These are phyloP conservation scores for Aphidoletes aphidimyza DNA, from an alignment of 2,888 invertebrate genomes.

Conservation along the genomic window DNA sequence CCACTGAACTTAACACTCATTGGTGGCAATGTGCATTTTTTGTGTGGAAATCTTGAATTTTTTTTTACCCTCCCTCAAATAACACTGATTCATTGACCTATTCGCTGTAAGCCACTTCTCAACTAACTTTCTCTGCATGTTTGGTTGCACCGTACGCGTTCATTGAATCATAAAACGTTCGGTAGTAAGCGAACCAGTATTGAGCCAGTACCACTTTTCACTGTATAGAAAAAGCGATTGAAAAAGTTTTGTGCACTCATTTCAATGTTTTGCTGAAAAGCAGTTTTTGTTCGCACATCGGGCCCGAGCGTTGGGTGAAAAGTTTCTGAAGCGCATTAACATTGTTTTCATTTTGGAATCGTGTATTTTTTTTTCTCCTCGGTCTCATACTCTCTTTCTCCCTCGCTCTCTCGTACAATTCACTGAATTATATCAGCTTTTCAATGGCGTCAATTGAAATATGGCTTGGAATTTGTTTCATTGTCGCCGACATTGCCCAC, in stretches of 20 bases:
- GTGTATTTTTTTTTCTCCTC: background rate
- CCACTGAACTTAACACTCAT: background rate
- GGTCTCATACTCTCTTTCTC: too few relatives aligned
- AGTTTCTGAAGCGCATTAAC: conserved; percentile 7
- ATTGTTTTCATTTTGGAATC: background rate
- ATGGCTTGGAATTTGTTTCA: background rate
- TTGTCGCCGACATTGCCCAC: background rate
- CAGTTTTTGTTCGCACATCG: conserved; percentile 22
- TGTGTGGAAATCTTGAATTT: background rate
- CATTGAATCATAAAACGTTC: conserved; percentile 19
- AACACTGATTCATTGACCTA: conserved; percentile 35
- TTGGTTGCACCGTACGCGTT: background rate
- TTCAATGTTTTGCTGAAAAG: background rate
- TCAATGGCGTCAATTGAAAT: background rate
- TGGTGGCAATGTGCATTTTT: background rate
- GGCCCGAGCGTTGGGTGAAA: background rate
- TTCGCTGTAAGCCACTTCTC: conserved; percentile 15
- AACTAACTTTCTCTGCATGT: conserved; percentile 10
- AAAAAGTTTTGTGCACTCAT: conserved; percentile 14
- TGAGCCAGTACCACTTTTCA: background rate
- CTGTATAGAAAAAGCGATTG: conserved; percentile 8
- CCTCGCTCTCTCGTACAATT: background rate
- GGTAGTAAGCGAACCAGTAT: background rate
- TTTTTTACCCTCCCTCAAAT: too few relatives aligned
- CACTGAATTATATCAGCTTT: background rate